Base-by-base conservation (phyloP, 2,888 invertebrate species). In the Panopea generosa region DNA sequence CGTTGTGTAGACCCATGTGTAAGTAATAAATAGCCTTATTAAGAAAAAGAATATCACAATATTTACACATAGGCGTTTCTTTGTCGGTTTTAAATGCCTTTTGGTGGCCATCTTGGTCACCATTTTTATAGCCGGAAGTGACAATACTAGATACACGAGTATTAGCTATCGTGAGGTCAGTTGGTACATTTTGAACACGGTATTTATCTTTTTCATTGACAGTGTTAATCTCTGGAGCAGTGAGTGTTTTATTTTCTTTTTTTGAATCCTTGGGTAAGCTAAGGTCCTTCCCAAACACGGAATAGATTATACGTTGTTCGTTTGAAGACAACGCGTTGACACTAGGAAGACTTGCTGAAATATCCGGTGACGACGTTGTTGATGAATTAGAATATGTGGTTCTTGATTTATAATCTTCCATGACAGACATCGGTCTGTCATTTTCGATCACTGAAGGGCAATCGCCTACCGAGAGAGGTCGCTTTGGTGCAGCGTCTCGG, bases 1-100 rank as follows among this genome's bases (percentile, higher is more conserved):
- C 97, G 86, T 98, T 98, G 94, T 99, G 99, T 93, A 99, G 97
- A 85, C 98, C 98, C 94, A 98, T 98, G 94, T 99, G 99, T 83
- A 99, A 95, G 94, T 98, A 97, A 94, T 98, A 98, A 69, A 99
- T 94, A 0, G 98, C 99, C 91, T 97, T 97, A 93, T 99, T 98
- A 43, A 97, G 97, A 94, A 98, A 99, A 56, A 96, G 95, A 90
- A 99, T 98, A 87, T 97, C 96, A 93, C 99, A 99, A 93, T 96
- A 87, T 49, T 81, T 82, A 68, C 89, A 90, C 74, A 86, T 80
- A 16, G 81, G 74, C 1, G 74, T 66, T 20, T 75, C 72, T 29
- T 66, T 67, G 11, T 62, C 67, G 4, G 50, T 22, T 20, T 43
- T 20, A 16, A 33, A 45, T 16, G 43, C 18, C 26, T 18, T n/a